Evolutionary conservation across 2,113 vertebrate species (phyloP).

Genomic region (Coracopsis vasa): DNA sequence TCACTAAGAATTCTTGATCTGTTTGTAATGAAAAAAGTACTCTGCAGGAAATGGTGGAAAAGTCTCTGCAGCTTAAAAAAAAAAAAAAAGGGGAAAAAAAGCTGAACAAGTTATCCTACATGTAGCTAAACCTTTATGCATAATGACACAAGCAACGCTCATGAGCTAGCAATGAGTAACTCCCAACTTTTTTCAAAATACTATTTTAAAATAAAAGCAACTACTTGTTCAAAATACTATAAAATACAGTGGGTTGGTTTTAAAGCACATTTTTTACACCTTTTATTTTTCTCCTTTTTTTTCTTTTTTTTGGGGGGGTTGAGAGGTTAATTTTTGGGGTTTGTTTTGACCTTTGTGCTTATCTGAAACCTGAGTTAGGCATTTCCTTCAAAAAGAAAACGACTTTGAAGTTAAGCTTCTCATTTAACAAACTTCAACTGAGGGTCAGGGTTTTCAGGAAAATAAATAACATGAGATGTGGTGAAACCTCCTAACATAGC

Average conservation of each 20-base stretch:
- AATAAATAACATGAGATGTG: neutral
- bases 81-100: neutral
- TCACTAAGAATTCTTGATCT: neutral
- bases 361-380: neutral
- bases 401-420: neutral
- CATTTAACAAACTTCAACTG: neutral
- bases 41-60: neutral
- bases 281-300: neutral
- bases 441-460: neutral
- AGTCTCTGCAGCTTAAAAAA: neutral
- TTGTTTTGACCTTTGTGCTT: neutral
- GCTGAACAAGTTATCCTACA: neutral
- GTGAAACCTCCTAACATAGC: neutral
- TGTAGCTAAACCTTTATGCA: neutral
- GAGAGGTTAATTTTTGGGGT: neutral
- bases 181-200: neutral
- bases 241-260: neutral
- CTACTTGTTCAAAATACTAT: neutral
- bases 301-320: neutral
- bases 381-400: neutral
- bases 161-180: neutral
- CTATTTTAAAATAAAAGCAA: neutral
- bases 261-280: neutral
- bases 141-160: neutral
- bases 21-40: neutral